These are phyloP conservation scores for Sebastolobus altivelis DNA, from an alignment of 2,797 vertebrate species.

Conservation along the genomic window DNA sequence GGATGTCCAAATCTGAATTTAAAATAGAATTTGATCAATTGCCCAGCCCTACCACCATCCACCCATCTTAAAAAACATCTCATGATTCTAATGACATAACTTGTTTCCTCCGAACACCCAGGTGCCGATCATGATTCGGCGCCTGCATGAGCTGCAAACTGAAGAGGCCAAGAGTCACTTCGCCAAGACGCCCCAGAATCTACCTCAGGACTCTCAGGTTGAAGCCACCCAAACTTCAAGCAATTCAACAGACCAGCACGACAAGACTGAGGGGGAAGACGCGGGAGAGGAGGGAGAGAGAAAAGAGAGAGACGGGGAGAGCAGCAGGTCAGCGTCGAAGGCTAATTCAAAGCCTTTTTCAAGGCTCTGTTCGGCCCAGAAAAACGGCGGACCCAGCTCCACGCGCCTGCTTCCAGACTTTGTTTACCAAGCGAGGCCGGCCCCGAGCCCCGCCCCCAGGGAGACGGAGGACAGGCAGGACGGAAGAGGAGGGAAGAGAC, in stretches of 20 bases:
- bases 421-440: slow-evolving; percentile 61
- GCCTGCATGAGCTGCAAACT: slow-evolving; percentile 89
- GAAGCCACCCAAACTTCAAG: slow-evolving; percentile 72
- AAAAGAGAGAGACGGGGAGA: slow-evolving; percentile 5
- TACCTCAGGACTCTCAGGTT: slow-evolving; percentile 85
- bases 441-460: slow-evolving; percentile 45
- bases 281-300: neutral
- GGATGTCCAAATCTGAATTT: too few relatives aligned
- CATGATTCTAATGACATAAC: neutral
- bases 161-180: slow-evolving; percentile 82
- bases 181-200: slow-evolving; percentile 53
- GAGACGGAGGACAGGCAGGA: slow-evolving; percentile 52
- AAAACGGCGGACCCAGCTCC: slow-evolving; percentile 84
- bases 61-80: neutral
- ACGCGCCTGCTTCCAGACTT: slow-evolving; percentile 74
- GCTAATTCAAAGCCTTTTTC: slow-evolving; percentile 7
- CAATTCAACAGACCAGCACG: neutral
- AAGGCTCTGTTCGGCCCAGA: slow-evolving; percentile 81
- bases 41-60: too few relatives aligned
- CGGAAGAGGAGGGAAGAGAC: slow-evolving; percentile 41
- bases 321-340: neutral
- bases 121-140: slow-evolving; percentile 93
- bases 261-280: neutral
- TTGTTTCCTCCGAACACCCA: slow-evolving; percentile 57
- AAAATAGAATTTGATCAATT: too few relatives aligned